Evolutionary conservation across 2,888 invertebrate species (phyloP).

Genomic region (Apodemia duryi): DNA sequence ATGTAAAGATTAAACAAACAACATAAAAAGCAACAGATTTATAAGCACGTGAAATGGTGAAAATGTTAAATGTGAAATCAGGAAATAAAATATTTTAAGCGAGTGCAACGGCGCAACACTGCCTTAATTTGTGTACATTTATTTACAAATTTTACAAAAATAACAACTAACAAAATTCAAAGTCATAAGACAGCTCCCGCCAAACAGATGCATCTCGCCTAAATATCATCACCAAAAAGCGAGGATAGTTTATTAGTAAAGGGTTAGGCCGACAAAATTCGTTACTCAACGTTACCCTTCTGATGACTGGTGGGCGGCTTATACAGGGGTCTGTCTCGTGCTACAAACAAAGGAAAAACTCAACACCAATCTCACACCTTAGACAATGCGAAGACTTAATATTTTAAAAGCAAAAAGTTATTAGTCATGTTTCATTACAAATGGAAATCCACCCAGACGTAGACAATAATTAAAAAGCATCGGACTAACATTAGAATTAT

Average conservation of each 20-base stretch:
- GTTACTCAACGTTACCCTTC: conserved; percentile 68
- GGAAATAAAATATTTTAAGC: conserved; percentile 32
- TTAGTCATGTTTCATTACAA: conserved; percentile 28
- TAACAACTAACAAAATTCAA: conserved; percentile 26
- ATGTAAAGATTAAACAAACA: background rate
- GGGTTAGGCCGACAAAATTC: conserved; percentile 55
- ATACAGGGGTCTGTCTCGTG: conserved; percentile 61
- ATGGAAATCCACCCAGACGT: conserved; percentile 31
- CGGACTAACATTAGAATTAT: conserved; percentile 24
- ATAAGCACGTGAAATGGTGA: conserved; percentile 23
- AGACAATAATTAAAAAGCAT: conserved; percentile 25
- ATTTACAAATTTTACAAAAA: conserved; percentile 40
- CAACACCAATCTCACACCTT: conserved; percentile 63
- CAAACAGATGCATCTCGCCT: conserved; percentile 53
- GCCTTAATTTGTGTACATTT: conserved; percentile 41
- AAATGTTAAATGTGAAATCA: conserved; percentile 12
- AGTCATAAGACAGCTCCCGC: conserved; percentile 55
- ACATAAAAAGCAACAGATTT: conserved; percentile 20
- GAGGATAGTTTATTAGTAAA: conserved; percentile 57
- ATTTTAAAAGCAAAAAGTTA: conserved; percentile 27
- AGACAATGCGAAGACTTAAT: conserved; percentile 36
- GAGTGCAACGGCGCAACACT: conserved; percentile 46
- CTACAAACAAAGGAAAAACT: conserved; percentile 75
- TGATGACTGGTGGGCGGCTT: conserved; percentile 69
- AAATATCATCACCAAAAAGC: conserved; percentile 65